Percentiles rank a stretch among this genome's conserved stretches.
These are phyloP conservation scores for Ommatoiulus sabulosus DNA, from an alignment of 2,888 invertebrate species.

Conservation along the genomic window DNA sequence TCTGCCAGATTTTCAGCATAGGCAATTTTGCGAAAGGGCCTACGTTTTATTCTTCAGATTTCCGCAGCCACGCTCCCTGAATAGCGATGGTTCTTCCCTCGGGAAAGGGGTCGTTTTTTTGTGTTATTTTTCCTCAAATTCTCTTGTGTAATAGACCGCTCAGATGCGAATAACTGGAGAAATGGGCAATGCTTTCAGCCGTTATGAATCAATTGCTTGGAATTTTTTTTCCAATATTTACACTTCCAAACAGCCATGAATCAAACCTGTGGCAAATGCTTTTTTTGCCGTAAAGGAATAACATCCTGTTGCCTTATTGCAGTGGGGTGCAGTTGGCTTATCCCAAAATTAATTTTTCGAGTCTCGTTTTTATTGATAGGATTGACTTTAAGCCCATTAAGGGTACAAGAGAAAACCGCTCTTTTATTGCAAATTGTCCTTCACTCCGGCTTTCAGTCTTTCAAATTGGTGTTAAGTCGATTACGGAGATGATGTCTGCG, in stretches of 20 bases:
- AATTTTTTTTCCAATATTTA: constrained; percentile 10
- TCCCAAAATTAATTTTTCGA: not conserved
- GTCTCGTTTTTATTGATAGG: not conserved
- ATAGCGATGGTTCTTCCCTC: not conserved
- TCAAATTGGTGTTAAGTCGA: not conserved
- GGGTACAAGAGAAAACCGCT: not conserved
- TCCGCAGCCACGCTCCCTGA: not conserved
- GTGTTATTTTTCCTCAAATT: not conserved
- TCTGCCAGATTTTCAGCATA: not conserved
- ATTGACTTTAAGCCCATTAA: not conserved
- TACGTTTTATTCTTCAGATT: not conserved
- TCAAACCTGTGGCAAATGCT: not conserved
- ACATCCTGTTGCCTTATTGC: not conserved
- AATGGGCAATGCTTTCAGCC: constrained; percentile 25
- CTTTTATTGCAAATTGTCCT: not conserved
- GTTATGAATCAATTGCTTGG: not conserved
- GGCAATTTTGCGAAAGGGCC: not conserved
- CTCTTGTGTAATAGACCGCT: not conserved
- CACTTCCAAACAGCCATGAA: not conserved
- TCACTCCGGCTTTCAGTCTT: not conserved
- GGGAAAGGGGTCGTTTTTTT: not conserved
- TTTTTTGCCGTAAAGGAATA: not conserved
- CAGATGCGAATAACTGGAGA: not conserved
- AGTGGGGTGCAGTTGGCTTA: not conserved
- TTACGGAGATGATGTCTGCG: not conserved